Percentiles rank a stretch among this genome's conserved stretches.
These are phyloP conservation scores for Pristis pectinata DNA, from an alignment of 2,797 vertebrate species.

Conservation along the genomic window DNA sequence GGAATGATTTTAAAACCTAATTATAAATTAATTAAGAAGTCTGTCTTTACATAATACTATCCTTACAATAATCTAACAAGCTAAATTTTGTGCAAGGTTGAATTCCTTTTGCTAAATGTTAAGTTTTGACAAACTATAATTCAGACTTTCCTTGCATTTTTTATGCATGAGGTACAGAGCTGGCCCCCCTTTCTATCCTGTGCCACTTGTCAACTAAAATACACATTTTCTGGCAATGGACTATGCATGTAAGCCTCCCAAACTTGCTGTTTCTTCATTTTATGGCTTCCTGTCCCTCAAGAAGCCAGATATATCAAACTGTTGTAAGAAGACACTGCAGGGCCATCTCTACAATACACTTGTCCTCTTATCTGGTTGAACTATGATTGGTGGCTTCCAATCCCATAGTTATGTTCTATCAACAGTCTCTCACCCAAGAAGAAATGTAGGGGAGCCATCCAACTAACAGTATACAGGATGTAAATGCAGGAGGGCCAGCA, in stretches of 20 bases:
- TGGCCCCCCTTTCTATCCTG: too few species aligned
- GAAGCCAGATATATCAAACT: background rate
- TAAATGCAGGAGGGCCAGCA: too few species aligned
- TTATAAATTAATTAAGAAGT: background rate
- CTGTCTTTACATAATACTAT: background rate
- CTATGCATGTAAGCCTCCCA: background rate
- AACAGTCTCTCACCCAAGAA: too few species aligned
- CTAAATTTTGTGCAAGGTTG: background rate
- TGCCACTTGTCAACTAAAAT: background rate
- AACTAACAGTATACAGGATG: too few species aligned
- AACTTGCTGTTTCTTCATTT: background rate
- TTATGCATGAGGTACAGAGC: background rate
- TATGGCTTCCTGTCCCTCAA: background rate
- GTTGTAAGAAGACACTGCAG: too few species aligned
- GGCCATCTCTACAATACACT: too few species aligned
- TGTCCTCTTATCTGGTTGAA: too few species aligned
- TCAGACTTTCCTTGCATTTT: background rate
- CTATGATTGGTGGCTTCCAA: too few species aligned
- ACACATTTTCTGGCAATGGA: background rate
- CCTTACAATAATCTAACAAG: background rate
- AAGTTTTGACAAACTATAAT: background rate
- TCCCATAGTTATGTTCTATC: too few species aligned
- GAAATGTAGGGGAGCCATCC: too few species aligned
- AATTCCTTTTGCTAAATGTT: background rate
- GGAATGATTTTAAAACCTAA: background rate